phyloP scores from a whole-genome alignment of 1,140 invertebrate species.

The Drosophila subpulchrella region DNA sequence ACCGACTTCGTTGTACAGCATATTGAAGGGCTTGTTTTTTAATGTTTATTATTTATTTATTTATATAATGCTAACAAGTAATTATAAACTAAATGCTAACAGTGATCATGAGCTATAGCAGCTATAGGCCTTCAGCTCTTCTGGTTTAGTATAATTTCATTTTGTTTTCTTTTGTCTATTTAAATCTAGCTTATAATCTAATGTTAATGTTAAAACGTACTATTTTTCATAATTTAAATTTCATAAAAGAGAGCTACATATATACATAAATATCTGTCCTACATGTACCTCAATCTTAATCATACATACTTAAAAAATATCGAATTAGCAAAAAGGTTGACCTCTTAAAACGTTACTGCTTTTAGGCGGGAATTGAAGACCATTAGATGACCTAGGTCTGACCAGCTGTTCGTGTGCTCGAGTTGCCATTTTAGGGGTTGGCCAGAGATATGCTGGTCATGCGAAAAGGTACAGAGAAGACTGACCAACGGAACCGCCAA shows the following conservation, averaged over 20 bases:
- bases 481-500: constrained; percentile 50
- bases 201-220: neutral
- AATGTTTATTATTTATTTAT: no score
- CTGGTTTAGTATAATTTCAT: no score
- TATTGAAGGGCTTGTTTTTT: neutral
- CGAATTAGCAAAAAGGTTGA: constrained; percentile 5
- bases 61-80: no score
- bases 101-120: no score
- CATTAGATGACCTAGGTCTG: constrained; percentile 50
- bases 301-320: constrained; percentile 36
- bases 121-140: no score
- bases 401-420: constrained; percentile 53
- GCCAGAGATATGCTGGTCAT: constrained; percentile 64
- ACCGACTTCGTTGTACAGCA: neutral
- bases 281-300: neutral
- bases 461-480: constrained; percentile 54
- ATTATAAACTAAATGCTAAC: no score
- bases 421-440: constrained; percentile 65
- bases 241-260: no score
- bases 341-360: constrained; percentile 31
- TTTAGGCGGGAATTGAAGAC: constrained; percentile 72
- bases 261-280: neutral
- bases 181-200: no score
- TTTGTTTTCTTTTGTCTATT: no score
- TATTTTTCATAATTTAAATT: no score